These are phyloP conservation scores for Eudasyphora cyanicolor DNA, from an alignment of 2,888 invertebrate genomes.

Conservation along the genomic window DNA sequence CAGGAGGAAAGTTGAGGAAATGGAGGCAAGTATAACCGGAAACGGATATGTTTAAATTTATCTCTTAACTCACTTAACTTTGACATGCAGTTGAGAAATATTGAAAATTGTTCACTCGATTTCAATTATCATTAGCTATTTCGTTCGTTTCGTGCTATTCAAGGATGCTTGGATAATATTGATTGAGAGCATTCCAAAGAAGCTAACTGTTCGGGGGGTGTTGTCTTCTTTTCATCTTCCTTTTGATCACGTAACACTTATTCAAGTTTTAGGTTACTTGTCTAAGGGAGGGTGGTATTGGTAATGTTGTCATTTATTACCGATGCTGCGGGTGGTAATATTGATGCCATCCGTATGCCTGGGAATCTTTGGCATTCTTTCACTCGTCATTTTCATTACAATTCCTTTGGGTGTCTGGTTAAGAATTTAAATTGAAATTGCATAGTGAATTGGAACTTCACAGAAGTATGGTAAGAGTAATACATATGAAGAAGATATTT, in stretches of 20 bases:
- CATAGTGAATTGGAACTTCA: neutral
- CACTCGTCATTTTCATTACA: neutral
- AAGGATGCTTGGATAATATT: no score
- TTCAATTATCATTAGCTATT: no score
- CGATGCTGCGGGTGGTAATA: neutral
- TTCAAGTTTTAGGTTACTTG: no score
- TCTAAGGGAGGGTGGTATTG: neutral
- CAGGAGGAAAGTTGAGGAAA: neutral
- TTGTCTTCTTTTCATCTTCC: no score
- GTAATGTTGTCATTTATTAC: neutral
- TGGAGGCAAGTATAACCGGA: neutral
- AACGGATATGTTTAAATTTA: neutral
- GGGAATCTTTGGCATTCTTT: neutral
- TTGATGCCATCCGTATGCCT: neutral
- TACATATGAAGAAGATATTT: no score
- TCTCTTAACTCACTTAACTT: neutral
- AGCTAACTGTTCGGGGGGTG: no score
- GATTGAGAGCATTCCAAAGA: no score
- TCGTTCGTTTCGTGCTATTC: no score
- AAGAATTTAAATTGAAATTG: neutral
- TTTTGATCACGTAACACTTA: no score
- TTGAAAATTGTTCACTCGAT: neutral
- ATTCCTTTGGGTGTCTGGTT: slow-evolving; percentile 23
- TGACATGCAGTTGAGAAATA: neutral
- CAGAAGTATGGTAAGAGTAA: no score